Conservation (phyloP, 2,888 invertebrate genomes). For the Nymphalis polychloros region DNA sequence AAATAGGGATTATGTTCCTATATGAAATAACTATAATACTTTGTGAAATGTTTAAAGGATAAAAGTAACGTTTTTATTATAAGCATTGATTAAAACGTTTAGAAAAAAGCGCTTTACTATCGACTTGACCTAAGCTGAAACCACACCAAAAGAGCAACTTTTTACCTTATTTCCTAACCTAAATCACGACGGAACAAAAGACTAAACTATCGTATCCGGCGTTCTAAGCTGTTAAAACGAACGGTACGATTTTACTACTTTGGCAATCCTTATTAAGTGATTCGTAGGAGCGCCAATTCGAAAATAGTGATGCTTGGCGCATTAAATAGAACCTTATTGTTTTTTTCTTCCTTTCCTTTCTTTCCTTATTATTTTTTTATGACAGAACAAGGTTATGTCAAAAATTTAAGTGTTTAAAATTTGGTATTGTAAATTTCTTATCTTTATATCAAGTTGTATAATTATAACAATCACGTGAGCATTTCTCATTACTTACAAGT, state of each 20-base stretch:
- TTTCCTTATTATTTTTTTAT: too few relatives aligned
- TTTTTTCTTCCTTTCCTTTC: too few relatives aligned
- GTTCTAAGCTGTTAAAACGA: constrained; percentile 37
- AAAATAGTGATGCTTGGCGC: not conserved
- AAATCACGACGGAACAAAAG: constrained; percentile 20
- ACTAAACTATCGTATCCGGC: constrained; percentile 37
- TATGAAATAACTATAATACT: too few relatives aligned
- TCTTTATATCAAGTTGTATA: too few relatives aligned
- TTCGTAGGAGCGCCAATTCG: constrained; percentile 62
- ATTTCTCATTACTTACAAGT: too few relatives aligned
- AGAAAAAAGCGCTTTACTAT: constrained; percentile 13
- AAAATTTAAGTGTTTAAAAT: too few relatives aligned
- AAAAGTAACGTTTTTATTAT: not conserved
- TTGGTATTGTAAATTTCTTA: too few relatives aligned
- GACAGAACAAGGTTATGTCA: too few relatives aligned
- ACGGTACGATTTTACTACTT: constrained; percentile 57
- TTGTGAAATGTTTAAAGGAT: too few relatives aligned
- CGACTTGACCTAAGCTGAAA: constrained; percentile 12
- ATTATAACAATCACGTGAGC: too few relatives aligned
- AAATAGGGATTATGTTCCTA: too few relatives aligned
- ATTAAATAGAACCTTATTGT: too few relatives aligned
- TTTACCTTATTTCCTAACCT: constrained; percentile 31
- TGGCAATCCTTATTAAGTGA: constrained; percentile 65
- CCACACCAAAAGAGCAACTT: constrained; percentile 25
- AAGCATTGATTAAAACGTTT: constrained; percentile 18